Base-by-base conservation (phyloP, 2,797 vertebrate species). In the Sebastes matsubarae region DNA sequence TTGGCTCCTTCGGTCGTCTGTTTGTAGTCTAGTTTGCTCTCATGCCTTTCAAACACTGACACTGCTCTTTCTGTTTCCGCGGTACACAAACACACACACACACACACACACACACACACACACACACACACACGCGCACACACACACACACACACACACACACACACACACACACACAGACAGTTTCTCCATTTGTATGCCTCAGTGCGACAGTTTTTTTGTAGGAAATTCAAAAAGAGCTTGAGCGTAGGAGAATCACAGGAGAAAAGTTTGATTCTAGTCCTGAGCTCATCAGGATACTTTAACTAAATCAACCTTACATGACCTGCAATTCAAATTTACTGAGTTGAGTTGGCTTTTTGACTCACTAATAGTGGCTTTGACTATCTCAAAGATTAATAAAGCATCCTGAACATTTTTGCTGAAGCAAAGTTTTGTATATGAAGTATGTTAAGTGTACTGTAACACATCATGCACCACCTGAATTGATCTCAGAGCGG, bases 1-100 rank as follows among this genome's bases (percentile, higher is more conserved):
- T 88, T 85, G 75, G 77, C 73, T 83, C 74, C n/a, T 85, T 74
- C 79, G 57, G 42, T 75, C 50, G 6, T 76, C 77, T 80, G 25
- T 87, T 87, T 72, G 69, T 77, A 55, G 66, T 71, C 77, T 66
- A 8, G 50, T 80, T 83, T 70, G 58, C 52, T 63, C 24, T 76
- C 22, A 46, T 78, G n/a, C 24, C 63, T 80, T 63, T 79, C 55
- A 78, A 68, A 55, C 32, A 63, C 59, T 14, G 72, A 80, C 75
- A 46, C 64, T 54, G 68, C 55, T 68, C n/a, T 84, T 83, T 81
- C 72, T 86, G 6, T 81, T 74, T 75, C 27, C 14, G 27, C 16
- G 34, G 22, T 29, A 29, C 68, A 72, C 65, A 77, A 8, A 55
- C 34, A 54, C 12, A n/a, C n/a, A n/a, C n/a, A n/a, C n/a, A n/a